phyloP scores from a whole-genome alignment of 2,888 invertebrate species.

The Lepas anatifera region DNA sequence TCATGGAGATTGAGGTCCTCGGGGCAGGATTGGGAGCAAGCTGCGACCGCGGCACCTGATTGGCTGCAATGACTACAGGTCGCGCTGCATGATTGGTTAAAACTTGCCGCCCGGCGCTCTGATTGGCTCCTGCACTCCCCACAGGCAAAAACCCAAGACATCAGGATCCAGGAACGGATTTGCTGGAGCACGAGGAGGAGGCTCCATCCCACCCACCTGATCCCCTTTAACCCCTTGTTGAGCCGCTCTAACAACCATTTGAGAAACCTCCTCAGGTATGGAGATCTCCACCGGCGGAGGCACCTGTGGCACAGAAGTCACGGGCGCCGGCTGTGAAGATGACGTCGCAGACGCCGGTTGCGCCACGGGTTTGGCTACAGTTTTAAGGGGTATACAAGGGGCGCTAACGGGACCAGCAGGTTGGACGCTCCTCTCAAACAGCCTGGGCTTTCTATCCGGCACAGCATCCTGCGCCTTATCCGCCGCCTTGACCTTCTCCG shows the following conservation, averaged over 20 bases:
- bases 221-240: not conserved
- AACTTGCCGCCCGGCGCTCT: not conserved
- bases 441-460: too few relatives aligned
- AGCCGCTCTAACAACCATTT: not conserved
- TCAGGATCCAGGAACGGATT: not conserved
- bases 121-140: not conserved
- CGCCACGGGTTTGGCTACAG: too few relatives aligned
- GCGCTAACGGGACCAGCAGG: too few relatives aligned
- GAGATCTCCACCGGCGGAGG: not conserved
- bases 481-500: too few relatives aligned
- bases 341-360: too few relatives aligned
- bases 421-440: too few relatives aligned
- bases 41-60: not conserved
- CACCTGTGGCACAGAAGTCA: not conserved
- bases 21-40: not conserved
- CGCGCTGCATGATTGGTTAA: not conserved
- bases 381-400: too few relatives aligned
- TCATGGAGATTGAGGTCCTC: not conserved
- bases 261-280: not conserved
- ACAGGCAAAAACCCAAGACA: too few relatives aligned
- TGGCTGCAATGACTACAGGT: not conserved
- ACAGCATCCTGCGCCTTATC: too few relatives aligned
- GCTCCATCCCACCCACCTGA: too few relatives aligned
- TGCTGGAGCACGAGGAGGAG: not conserved
- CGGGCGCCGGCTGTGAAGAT: too few relatives aligned